Conservation (phyloP, 1,140 invertebrate species). For the Polypedilum pembai region DNA sequence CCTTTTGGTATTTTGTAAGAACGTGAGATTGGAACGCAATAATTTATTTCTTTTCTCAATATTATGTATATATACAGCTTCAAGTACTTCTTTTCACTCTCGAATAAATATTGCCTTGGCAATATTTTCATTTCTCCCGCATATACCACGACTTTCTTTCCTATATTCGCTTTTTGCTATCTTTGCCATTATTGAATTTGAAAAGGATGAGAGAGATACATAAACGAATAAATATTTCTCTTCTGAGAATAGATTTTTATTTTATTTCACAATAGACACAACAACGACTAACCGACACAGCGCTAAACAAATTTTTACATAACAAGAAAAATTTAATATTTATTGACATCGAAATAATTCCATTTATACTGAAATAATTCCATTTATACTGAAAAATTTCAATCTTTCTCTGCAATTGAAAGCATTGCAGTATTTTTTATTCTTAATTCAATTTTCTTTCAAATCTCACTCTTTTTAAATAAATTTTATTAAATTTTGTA, state of each 20-base stretch:
- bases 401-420: too few species aligned
- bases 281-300: too few species aligned
- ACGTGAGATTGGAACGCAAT: conserved; percentile 10
- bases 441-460: too few species aligned
- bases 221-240: background rate
- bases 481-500: too few species aligned
- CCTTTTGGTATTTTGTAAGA: background rate
- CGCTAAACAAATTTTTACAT: too few species aligned
- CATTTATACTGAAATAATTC: too few species aligned
- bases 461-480: too few species aligned
- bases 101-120: conserved; percentile 9
- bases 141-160: background rate
- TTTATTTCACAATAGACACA: too few species aligned
- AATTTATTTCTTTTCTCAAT: background rate
- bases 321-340: too few species aligned
- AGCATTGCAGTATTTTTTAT: too few species aligned
- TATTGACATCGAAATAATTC: too few species aligned
- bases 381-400: too few species aligned
- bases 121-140: conserved; percentile 18
- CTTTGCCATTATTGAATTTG: background rate
- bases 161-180: background rate
- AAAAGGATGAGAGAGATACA: background rate
- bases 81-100: background rate
- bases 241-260: background rate
- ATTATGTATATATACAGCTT: background rate